Percentiles rank a stretch among this genome's conserved stretches.
These are phyloP conservation scores for Tympanuchus pallidicinctus DNA, from an alignment of 2,113 vertebrate species.

Conservation along the genomic window DNA sequence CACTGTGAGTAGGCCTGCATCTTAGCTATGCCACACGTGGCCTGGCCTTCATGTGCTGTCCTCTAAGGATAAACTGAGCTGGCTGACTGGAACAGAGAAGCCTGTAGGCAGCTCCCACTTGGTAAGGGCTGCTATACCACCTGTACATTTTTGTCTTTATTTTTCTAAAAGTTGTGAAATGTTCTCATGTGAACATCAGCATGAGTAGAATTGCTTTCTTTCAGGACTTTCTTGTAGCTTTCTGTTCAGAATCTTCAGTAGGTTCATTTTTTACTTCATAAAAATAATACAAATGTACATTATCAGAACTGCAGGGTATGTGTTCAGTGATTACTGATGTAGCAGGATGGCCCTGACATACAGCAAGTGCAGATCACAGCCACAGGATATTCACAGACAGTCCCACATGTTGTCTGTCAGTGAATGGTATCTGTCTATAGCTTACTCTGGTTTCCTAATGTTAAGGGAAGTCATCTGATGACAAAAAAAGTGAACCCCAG, in stretches of 20 bases:
- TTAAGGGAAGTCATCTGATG: not conserved
- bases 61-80: not conserved
- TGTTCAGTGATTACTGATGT: rapidly evolving
- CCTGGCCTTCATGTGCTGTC: not conserved
- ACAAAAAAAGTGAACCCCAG: not conserved
- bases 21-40: rapidly evolving
- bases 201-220: not conserved
- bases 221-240: not conserved
- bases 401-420: not conserved
- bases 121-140: rapidly evolving
- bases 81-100: not conserved
- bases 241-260: not conserved
- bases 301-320: not conserved
- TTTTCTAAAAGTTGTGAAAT: not conserved
- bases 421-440: not conserved
- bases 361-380: not conserved
- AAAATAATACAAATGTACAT: not conserved
- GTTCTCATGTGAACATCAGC: not conserved
- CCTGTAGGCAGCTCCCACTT: not conserved
- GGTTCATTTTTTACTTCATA: not conserved
- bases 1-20: not conserved
- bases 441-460: not conserved
- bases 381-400: not conserved
- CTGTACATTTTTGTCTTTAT: not conserved
- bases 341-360: not conserved